Percentiles rank a stretch among this genome's conserved stretches.
Conservation (phyloP, 2,113 vertebrate genomes). For the Scalopus aquaticus region DNA sequence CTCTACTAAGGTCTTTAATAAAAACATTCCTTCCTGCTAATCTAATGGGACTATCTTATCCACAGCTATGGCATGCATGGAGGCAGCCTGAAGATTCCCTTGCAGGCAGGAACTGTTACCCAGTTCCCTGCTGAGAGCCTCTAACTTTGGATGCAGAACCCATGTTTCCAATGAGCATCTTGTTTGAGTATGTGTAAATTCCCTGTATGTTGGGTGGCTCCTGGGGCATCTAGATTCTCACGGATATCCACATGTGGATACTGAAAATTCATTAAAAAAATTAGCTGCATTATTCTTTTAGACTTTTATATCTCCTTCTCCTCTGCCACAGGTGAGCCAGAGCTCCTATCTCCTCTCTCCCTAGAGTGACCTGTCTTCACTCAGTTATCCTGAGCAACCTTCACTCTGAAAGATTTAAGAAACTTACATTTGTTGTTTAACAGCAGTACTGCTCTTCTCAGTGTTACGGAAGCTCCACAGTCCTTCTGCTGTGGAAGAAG, state of each 20-base stretch:
- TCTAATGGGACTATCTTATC: not conserved
- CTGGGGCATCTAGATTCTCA: not conserved
- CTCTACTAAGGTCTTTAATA: not conserved
- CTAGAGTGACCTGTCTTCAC: not conserved
- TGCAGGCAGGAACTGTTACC: not conserved
- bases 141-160: not conserved
- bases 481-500: not conserved
- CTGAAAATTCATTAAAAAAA: too few relatives aligned
- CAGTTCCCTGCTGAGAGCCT: not conserved
- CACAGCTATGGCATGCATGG: rapidly evolving
- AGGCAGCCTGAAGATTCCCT: not conserved
- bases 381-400: not conserved
- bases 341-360: not conserved
- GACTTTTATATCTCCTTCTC: not conserved
- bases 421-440: not conserved
- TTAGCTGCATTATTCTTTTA: not conserved
- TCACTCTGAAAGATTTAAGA: not conserved
- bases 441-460: not conserved
- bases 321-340: not conserved
- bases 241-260: not conserved
- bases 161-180: not conserved
- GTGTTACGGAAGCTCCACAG: not conserved
- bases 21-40: not conserved
- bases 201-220: not conserved
- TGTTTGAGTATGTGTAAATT: not conserved